A percentile compares a stretch with the other conserved stretches of the same genome.
These are phyloP conservation scores for Athrips mouffetella DNA, from an alignment of 2,888 invertebrate species.

Conservation along the genomic window DNA sequence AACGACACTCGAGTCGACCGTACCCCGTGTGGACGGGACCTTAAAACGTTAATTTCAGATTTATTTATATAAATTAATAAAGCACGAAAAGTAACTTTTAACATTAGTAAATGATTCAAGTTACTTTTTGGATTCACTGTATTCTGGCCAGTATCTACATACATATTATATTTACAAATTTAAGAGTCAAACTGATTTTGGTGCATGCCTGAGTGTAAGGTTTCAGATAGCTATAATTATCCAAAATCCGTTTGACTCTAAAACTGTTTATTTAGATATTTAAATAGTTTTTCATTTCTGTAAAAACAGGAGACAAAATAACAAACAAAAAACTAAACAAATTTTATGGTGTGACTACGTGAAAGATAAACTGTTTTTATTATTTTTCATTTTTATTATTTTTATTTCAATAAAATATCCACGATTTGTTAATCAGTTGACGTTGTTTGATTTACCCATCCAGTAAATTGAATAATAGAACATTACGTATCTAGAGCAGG, in stretches of 20 bases:
- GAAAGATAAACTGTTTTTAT: conserved; percentile 78
- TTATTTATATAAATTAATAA: background rate
- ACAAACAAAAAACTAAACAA: conserved; percentile 67
- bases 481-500: background rate
- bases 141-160: conserved; percentile 13
- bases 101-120: conserved; percentile 11
- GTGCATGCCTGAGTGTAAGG: background rate
- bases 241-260: background rate
- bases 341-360: conserved; percentile 75
- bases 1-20: background rate
- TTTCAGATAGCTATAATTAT: too few relatives aligned
- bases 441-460: conserved; percentile 51
- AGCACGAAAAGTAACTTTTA: background rate
- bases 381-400: conserved; percentile 78
- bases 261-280: background rate
- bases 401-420: conserved; percentile 79
- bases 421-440: conserved; percentile 71
- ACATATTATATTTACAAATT: background rate
- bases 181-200: background rate
- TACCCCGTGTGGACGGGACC: conserved; percentile 48
- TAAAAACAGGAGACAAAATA: conserved; percentile 61
- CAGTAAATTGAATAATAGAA: too few relatives aligned
- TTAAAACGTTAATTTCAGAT: conserved; percentile 25
- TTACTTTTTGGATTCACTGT: conserved; percentile 10
- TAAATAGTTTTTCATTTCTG: background rate